Evolutionary conservation across 2,888 invertebrate genomes (phyloP).

Genomic region (Philereme vetulata): DNA sequence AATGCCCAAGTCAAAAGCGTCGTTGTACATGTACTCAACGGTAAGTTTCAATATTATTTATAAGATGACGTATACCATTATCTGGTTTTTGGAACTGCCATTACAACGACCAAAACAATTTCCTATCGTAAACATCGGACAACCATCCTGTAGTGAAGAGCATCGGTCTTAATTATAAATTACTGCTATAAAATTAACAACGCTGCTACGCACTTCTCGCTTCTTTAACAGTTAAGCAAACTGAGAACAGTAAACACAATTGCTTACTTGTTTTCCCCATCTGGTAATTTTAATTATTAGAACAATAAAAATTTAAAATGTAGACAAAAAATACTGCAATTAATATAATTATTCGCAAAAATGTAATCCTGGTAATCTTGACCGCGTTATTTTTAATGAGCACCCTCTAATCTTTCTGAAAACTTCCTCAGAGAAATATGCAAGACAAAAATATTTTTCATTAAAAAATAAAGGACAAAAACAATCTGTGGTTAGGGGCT

Average conservation of each 20-base stretch:
- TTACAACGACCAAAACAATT: too few relatives aligned
- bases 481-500: conserved; percentile 52
- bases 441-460: conserved; percentile 59
- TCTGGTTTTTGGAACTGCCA: too few relatives aligned
- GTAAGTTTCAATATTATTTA: conserved; percentile 79
- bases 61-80: too few relatives aligned
- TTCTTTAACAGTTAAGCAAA: too few relatives aligned
- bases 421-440: conserved; percentile 57
- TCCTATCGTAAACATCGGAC: too few relatives aligned
- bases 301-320: not conserved
- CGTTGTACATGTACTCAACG: conserved; percentile 96
- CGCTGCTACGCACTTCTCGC: too few relatives aligned
- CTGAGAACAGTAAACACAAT: too few relatives aligned
- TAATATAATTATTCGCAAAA: conserved; percentile 37
- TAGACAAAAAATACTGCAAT: not conserved
- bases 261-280: too few relatives aligned
- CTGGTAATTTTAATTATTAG: not conserved
- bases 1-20: conserved; percentile 96
- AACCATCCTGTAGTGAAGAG: too few relatives aligned
- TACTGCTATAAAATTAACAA: too few relatives aligned
- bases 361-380: conserved; percentile 43
- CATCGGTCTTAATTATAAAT: too few relatives aligned
- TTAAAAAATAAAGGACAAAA: conserved; percentile 51
- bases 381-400: conserved; percentile 55
- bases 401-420: conserved; percentile 59